Evolutionary conservation across 2,797 vertebrate species (phyloP).

Genomic region (Thalassophryne amazonica): DNA sequence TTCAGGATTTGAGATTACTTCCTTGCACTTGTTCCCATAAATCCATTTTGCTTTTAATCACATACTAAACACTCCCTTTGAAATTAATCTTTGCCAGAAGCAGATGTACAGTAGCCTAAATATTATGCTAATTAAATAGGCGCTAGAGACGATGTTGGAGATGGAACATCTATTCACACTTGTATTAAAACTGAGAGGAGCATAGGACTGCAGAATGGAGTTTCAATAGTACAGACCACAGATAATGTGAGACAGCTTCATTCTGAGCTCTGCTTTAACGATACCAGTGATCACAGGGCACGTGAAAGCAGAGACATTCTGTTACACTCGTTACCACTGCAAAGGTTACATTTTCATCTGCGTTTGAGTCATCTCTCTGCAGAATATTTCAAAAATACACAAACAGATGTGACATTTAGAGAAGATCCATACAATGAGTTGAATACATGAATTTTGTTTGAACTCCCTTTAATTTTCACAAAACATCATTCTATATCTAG

Average conservation of each 20-base stretch:
- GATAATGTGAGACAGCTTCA: conserved; percentile 22
- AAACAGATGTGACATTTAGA: too few relatives aligned
- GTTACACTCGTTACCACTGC: too few relatives aligned
- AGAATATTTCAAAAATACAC: too few relatives aligned
- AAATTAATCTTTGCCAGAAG: conserved; percentile 42
- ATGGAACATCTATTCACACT: conserved; percentile 23
- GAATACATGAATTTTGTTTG: too few relatives aligned
- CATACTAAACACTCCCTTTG: conserved; percentile 20
- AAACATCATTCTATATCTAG: too few relatives aligned
- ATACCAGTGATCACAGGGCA: too few relatives aligned
- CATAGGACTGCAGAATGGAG: conserved; percentile 3
- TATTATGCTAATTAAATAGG: conserved; percentile 39
- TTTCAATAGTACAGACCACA: conserved; percentile 17
- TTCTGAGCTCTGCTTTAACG: conserved; percentile 19
- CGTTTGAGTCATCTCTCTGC: too few relatives aligned
- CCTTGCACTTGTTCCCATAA: neutral
- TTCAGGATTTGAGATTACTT: conserved; percentile 12
- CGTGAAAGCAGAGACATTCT: conserved; percentile 16
- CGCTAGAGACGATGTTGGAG: conserved; percentile 11
- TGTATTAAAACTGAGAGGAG: conserved; percentile 22
- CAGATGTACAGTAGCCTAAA: conserved; percentile 22
- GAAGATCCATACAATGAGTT: too few relatives aligned
- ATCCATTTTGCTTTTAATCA: conserved; percentile 5
- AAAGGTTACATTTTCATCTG: too few relatives aligned
- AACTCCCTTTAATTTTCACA: too few relatives aligned